Conservation (phyloP, 1,140 invertebrate genomes). For the Sinonovacula constricta region DNA sequence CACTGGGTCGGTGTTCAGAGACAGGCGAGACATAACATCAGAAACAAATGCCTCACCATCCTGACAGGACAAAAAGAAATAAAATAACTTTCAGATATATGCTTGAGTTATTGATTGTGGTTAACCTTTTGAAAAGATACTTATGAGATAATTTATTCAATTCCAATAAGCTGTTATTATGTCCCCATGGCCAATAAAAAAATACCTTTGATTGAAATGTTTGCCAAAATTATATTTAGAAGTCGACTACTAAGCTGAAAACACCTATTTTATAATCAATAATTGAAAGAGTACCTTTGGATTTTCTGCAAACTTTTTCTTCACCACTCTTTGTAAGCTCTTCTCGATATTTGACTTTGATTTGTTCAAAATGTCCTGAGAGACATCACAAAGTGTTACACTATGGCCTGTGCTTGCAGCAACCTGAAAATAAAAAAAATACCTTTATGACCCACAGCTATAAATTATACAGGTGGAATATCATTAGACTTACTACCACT, state of each 20-base stretch:
- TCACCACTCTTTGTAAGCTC: slow-evolving; percentile 87
- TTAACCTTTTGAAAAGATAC: too few species aligned
- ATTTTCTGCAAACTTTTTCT: slow-evolving; percentile 87
- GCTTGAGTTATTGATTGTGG: neutral
- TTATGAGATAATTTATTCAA: too few species aligned
- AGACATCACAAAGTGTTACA: slow-evolving; percentile 88
- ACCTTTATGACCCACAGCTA: too few species aligned
- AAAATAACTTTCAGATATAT: too few species aligned
- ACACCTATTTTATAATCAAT: neutral
- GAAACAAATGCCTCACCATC: slow-evolving; percentile 84
- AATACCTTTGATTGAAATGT: too few species aligned
- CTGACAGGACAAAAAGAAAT: slow-evolving; percentile 65
- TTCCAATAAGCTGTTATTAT: too few species aligned
- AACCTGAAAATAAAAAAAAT: slow-evolving; percentile 82
- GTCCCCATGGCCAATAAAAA: too few species aligned
- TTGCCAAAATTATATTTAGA: too few species aligned
- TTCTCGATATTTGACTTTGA: slow-evolving; percentile 84
- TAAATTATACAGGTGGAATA: neutral
- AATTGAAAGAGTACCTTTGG: slow-evolving; percentile 75
- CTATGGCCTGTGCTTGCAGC: slow-evolving; percentile 88
- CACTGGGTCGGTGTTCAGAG: slow-evolving; percentile 82
- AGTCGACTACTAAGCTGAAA: neutral
- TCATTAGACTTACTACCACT: neutral
- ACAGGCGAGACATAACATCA: slow-evolving; percentile 83
- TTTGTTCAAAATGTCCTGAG: slow-evolving; percentile 85